A percentile compares a stretch with the other conserved stretches of the same genome.
These are phyloP conservation scores for Plecturocebus donacophilus DNA, from an alignment of 2,113 vertebrate genomes.

Conservation along the genomic window DNA sequence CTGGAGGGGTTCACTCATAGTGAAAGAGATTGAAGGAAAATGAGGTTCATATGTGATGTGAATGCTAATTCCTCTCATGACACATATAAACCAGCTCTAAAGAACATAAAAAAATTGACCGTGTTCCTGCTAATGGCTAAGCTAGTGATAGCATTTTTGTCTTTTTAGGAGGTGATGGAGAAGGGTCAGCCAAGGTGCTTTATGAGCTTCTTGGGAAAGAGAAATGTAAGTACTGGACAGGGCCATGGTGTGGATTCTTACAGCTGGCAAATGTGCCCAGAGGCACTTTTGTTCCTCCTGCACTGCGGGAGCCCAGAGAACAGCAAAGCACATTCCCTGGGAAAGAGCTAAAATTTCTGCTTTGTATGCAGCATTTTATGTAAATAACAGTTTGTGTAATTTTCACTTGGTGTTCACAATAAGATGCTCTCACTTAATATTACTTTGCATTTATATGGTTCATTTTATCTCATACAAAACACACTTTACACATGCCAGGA, in stretches of 20 bases:
- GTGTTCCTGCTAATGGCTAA: slow-evolving; percentile 46
- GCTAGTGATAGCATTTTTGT: slow-evolving; percentile 54
- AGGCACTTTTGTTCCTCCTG: slow-evolving; percentile 20
- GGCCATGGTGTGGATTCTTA: slow-evolving; percentile 16
- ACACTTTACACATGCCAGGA: background rate
- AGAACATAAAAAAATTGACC: slow-evolving; percentile 62
- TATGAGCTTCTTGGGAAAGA: slow-evolving; percentile 38
- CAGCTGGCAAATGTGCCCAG: slow-evolving; percentile 30
- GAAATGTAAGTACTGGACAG: background rate
- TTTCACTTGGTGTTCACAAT: slow-evolving; percentile 33
- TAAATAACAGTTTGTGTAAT: slow-evolving; percentile 22
- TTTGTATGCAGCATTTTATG: slow-evolving; percentile 16
- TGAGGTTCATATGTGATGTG: background rate
- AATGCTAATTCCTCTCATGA: slow-evolving; percentile 49
- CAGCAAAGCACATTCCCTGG: slow-evolving; percentile 2
- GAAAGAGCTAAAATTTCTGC: background rate
- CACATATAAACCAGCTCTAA: slow-evolving; percentile 48
- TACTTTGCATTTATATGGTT: slow-evolving; percentile 31
- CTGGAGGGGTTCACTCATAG: slow-evolving; percentile 21
- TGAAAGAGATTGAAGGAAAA: slow-evolving; percentile 53
- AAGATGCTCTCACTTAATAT: slow-evolving; percentile 33
- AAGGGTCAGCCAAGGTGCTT: slow-evolving; percentile 63
- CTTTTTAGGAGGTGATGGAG: slow-evolving; percentile 63
- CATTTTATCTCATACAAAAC: slow-evolving; percentile 31
- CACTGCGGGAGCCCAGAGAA: slow-evolving; percentile 14